Base-by-base conservation (phyloP, 2,888 invertebrate species). In the Punctoribates punctum region DNA sequence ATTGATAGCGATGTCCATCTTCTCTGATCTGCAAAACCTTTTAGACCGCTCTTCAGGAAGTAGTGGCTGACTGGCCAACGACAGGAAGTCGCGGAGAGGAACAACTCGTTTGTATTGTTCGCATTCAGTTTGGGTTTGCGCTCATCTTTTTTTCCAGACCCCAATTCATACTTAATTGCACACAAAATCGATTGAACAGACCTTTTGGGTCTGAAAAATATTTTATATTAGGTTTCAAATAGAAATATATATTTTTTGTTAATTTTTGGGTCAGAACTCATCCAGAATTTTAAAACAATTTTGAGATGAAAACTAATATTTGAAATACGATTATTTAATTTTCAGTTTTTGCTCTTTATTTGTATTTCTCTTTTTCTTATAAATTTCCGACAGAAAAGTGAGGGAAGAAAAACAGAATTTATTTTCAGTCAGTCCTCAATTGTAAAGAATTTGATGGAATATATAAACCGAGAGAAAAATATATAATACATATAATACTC, bases 61-160 rank as follows among this genome's bases (percentile, higher is more conserved):
- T 23, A 13, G 70, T 70, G 70, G 70, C 70, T 70, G 46, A 70
- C 70, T 70, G 70, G 70, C 70, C 42, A 70, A 70, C 70, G 70
- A 70, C 70, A 70, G 70, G 70, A 70, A 70, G 70, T 70, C 65
- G 29, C 34, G 29, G 65, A 65, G 65, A 65, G 70, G 70, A 38
- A 70, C 70, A 70, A 65, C 46, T 70, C 46, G 70, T 34, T 46
- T 46, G 42, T 70, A 70, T 70, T 70, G 46, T 70, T 46, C 11
- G 34, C 65, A 13, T 17, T 13, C 2, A 42, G 38, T 46, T 70
- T 23, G 46, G 70, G 34, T 23, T 70, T 70, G 70, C 38, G 38
- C 34, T 70, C 23, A 70, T 70, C 34, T 70, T 70, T 70, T 34
- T 70, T 42, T 38, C 23, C 70, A 65, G 70, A 46, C 46, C 46